These are phyloP conservation scores for Lucifuga dentata DNA, from an alignment of 2,113 vertebrate genomes.

Conservation along the genomic window DNA sequence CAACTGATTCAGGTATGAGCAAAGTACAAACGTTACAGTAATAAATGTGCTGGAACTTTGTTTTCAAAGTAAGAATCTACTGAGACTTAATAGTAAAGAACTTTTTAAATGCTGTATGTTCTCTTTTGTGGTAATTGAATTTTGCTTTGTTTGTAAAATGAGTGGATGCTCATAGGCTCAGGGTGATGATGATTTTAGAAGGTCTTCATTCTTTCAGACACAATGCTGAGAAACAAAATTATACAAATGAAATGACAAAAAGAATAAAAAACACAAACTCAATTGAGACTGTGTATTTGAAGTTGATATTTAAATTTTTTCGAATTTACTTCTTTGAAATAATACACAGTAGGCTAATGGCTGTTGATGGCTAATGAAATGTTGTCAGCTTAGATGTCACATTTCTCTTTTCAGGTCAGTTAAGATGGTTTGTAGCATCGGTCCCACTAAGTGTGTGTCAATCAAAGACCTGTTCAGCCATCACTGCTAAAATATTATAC, in stretches of 20 bases:
- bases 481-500: conserved; percentile 7
- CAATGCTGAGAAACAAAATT: conserved; percentile 47
- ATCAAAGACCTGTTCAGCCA: conserved; percentile 27
- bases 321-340: conserved; percentile 8
- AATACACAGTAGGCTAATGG: conserved; percentile 20
- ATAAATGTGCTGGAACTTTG: no score
- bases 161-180: conserved; percentile 51
- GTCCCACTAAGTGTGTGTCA: conserved; percentile 35
- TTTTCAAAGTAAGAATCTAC: no score
- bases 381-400: conserved; percentile 21
- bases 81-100: no score
- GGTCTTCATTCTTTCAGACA: conserved; percentile 46
- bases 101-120: no score
- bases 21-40: no score
- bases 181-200: conserved; percentile 41
- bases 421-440: conserved; percentile 19
- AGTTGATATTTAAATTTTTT: conserved; percentile 22
- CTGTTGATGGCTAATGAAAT: conserved; percentile 29
- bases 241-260: conserved; percentile 51
- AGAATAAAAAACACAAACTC: conserved; percentile 40
- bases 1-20: no score
- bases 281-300: conserved; percentile 21
- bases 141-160: conserved; percentile 36
- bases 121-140: conserved; percentile 13
- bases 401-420: conserved; percentile 47